phyloP scores from a whole-genome alignment of 1,140 invertebrate genomes.

The Caenorhabditis brenneri region DNA sequence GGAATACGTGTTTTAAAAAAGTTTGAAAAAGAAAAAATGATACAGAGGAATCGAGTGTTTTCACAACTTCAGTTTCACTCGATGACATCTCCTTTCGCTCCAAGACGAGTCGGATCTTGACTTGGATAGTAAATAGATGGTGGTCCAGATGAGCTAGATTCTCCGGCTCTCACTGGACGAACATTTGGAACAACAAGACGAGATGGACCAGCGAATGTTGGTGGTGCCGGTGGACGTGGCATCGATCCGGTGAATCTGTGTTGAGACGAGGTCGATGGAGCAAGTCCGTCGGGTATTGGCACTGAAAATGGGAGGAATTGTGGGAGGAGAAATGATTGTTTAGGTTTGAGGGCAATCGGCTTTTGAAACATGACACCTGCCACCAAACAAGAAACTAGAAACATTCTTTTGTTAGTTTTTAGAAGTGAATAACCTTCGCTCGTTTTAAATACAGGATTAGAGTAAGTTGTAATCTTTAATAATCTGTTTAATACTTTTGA shows the following conservation, averaged over 20 bases:
- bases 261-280: neutral
- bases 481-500: neutral
- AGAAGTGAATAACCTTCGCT: neutral
- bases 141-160: neutral
- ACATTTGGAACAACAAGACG: conserved; percentile 57
- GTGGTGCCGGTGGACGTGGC: conserved; percentile 1
- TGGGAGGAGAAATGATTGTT: neutral
- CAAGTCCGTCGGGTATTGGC: conserved; percentile 23
- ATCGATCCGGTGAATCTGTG: conserved; percentile 27
- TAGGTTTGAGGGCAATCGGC: neutral
- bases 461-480: neutral
- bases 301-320: neutral
- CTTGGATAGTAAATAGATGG: conserved; percentile 65
- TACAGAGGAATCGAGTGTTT: neutral
- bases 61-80: conserved; percentile 35
- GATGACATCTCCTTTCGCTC: conserved; percentile 65
- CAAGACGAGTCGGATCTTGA: conserved; percentile 69
- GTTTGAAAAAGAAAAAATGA: too few relatives aligned
- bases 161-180: conserved; percentile 40
- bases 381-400: neutral
- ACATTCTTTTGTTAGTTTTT: neutral
- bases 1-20: too few relatives aligned
- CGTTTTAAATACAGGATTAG: neutral
- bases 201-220: conserved; percentile 14
- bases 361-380: conserved; percentile 21